Conservation (phyloP, 1,140 invertebrate genomes). For the Riptortus pedestris region DNA sequence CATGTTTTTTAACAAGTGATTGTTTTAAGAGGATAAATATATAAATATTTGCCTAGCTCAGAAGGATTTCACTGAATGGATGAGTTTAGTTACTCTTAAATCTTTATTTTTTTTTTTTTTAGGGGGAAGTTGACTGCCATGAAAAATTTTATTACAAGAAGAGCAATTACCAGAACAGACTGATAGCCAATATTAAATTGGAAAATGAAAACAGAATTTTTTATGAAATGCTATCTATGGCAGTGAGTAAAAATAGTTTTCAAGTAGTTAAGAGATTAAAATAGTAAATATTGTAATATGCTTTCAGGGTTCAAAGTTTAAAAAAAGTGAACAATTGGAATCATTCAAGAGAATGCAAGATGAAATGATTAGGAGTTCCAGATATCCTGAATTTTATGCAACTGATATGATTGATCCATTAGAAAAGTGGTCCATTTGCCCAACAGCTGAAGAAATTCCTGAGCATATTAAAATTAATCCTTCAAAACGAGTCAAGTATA, state of each 20-base stretch:
- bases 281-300: background rate
- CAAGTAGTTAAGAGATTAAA: background rate
- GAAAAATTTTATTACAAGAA: background rate
- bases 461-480: background rate
- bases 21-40: no score
- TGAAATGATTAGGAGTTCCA: slow-evolving; percentile 14
- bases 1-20: no score
- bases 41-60: no score
- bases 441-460: slow-evolving; percentile 1
- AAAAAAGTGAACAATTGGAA: background rate
- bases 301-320: slow-evolving; percentile 6
- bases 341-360: background rate
- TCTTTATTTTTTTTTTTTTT: background rate
- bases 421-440: slow-evolving; percentile 20
- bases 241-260: background rate
- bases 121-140: background rate
- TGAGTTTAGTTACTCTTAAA: no score
- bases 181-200: background rate
- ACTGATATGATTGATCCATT: slow-evolving; percentile 20
- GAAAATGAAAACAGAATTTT: background rate
- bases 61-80: no score
- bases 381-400: slow-evolving; percentile 19
- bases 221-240: background rate
- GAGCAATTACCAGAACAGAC: background rate
- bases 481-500: slow-evolving; percentile 17